Conservation (phyloP, 2,113 vertebrate genomes). For the Cavia porcellus region DNA sequence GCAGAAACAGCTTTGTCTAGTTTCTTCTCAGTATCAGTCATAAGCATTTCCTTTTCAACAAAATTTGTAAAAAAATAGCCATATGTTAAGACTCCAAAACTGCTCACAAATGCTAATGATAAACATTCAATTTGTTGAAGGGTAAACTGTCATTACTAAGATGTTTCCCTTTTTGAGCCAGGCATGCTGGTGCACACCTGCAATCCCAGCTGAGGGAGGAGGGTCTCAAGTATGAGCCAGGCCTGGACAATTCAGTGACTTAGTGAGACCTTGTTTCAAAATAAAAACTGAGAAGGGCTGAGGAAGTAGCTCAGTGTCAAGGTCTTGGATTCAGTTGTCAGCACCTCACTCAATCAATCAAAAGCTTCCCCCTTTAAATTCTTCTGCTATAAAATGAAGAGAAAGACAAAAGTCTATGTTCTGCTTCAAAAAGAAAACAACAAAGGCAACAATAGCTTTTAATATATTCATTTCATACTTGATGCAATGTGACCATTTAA, state of each 20-base stretch:
- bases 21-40: background rate
- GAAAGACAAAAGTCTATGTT: background rate
- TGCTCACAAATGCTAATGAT: background rate
- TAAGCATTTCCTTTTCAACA: background rate
- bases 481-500: background rate
- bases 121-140: background rate
- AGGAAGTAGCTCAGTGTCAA: background rate
- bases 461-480: background rate
- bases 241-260: background rate
- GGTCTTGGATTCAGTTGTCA: background rate
- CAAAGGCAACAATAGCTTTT: constrained; percentile 7
- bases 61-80: constrained; percentile 7
- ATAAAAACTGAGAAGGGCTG: background rate
- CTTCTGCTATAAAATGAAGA: constrained; percentile 43
- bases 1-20: background rate
- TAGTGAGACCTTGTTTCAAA: background rate
- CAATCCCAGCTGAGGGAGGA: background rate
- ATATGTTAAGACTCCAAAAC: background rate
- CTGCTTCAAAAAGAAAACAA: constrained; percentile 54
- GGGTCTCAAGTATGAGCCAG: background rate
- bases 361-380: background rate
- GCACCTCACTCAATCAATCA: background rate
- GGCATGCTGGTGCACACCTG: background rate
- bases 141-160: background rate
- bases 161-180: background rate